A percentile compares a stretch with the other conserved stretches of the same genome.
phyloP scores from a whole-genome alignment of 2,113 vertebrate species.

The Physeter macrocephalus region DNA sequence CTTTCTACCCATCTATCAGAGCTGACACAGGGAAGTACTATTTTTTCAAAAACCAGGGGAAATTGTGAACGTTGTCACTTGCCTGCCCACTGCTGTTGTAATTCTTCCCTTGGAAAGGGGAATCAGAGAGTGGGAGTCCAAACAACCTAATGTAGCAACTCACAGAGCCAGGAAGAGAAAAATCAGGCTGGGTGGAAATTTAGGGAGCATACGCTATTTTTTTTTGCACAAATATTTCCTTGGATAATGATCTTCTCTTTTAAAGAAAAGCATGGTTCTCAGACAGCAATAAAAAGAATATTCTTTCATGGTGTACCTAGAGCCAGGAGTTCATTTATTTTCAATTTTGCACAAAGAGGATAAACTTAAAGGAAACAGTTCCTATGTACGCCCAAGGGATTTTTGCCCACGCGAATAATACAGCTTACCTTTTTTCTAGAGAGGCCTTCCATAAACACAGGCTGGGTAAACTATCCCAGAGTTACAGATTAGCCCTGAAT shows the following conservation, averaged over 20 bases:
- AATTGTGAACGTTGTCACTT: slow-evolving; percentile 10
- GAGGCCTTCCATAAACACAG: neutral
- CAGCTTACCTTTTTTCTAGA: neutral
- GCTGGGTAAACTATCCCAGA: neutral
- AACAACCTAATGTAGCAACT: slow-evolving; percentile 20
- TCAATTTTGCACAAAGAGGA: slow-evolving; percentile 27
- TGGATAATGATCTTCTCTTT: slow-evolving; percentile 2
- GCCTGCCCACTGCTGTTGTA: neutral
- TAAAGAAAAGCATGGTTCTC: slow-evolving; percentile 1
- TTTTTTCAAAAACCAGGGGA: neutral
- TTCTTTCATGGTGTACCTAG: neutral
- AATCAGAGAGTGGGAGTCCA: neutral
- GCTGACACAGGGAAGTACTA: neutral
- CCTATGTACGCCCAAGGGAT: neutral
- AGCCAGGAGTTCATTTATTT: slow-evolving; percentile 40
- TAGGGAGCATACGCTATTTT: neutral
- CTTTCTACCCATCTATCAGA: neutral
- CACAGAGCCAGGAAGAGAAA: slow-evolving; percentile 13
- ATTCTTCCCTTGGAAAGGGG: slow-evolving; percentile 40
- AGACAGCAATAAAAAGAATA: neutral
- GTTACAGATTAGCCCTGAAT: neutral
- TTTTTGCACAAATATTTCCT: slow-evolving; percentile 30
- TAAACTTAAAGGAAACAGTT: slow-evolving; percentile 40
- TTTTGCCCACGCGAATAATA: neutral
- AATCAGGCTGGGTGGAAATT: neutral